Evolutionary conservation across 92 coral and sea anemone genomes (phyloP).

Genomic region (Palythoa heliodiscus): DNA sequence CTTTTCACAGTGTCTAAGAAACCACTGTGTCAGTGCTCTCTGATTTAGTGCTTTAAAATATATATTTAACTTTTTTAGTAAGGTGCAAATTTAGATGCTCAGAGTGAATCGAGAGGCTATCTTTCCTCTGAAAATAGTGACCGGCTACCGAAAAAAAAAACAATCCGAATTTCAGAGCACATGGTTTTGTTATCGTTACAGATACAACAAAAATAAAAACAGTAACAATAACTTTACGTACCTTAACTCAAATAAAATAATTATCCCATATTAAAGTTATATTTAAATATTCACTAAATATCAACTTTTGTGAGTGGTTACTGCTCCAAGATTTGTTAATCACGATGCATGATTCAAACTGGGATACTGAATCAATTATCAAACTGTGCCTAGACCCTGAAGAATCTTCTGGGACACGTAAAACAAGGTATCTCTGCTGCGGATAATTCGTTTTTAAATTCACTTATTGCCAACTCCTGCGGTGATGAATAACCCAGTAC

Average conservation of each 20-base stretch:
- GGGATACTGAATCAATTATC: constrained; percentile 1
- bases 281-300: neutral
- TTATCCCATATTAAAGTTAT: neutral
- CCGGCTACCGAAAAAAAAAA: too few species aligned
- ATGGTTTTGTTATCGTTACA: too few species aligned
- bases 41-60: too few species aligned
- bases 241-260: neutral
- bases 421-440: constrained; percentile 17
- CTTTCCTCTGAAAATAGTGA: too few species aligned
- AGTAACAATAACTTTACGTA: too few species aligned
- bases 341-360: constrained; percentile 7
- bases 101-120: too few species aligned
- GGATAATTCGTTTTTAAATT: constrained; percentile 16
- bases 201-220: too few species aligned
- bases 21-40: too few species aligned
- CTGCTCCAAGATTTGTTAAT: neutral
- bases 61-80: too few species aligned
- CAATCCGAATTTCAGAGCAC: too few species aligned
- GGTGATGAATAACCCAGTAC: neutral
- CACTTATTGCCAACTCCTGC: constrained; percentile 6
- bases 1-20: too few species aligned
- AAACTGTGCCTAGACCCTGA: constrained; percentile 19
- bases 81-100: too few species aligned
- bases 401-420: constrained; percentile 9
- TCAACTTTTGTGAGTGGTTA: neutral